phyloP scores from a whole-genome alignment of 2,113 vertebrate genomes.

The Todiramphus chloris region DNA sequence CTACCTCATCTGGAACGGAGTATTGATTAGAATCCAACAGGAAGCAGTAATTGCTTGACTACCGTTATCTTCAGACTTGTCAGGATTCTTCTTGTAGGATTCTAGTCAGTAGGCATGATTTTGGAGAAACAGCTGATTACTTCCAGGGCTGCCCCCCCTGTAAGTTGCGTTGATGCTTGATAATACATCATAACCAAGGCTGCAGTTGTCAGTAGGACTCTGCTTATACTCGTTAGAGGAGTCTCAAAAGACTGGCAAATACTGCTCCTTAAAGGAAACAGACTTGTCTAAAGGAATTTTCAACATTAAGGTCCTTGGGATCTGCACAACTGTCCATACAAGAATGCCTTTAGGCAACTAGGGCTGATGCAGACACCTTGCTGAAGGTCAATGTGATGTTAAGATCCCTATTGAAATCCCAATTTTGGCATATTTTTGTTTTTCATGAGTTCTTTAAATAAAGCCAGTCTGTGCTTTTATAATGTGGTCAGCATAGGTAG shows the following conservation, averaged over 20 bases:
- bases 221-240: not conserved
- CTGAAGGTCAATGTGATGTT: not conserved
- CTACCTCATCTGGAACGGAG: not conserved
- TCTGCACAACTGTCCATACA: not conserved
- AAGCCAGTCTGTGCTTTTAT: not conserved
- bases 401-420: not conserved
- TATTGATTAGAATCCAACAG: not conserved
- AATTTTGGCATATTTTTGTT: not conserved
- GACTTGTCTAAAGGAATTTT: not conserved
- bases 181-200: not conserved
- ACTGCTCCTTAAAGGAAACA: not conserved
- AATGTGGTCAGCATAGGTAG: not conserved
- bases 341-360: not conserved
- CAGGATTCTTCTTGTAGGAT: not conserved
- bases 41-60: not conserved
- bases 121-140: not conserved
- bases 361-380: not conserved
- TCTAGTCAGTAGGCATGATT: not conserved
- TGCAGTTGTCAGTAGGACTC: not conserved
- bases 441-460: not conserved
- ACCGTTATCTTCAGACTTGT: not conserved
- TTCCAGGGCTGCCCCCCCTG: not conserved
- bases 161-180: not conserved
- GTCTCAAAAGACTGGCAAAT: not conserved
- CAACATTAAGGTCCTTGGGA: not conserved